Base-by-base conservation (phyloP, 35 echinoderm and acorn worm species). In the Apostichopus parvimensis region DNA sequence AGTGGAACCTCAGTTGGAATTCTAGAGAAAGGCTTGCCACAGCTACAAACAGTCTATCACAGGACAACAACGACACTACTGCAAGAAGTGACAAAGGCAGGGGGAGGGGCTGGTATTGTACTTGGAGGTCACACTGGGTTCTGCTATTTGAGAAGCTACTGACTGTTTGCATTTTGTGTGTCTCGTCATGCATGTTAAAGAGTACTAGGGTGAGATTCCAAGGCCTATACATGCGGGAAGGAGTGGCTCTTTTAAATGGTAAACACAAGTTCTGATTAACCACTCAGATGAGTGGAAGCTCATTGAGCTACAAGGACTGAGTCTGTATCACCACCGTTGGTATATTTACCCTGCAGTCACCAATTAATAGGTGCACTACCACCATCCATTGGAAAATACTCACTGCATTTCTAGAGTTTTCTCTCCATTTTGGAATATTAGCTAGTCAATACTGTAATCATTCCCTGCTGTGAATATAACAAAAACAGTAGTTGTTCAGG, bases 241-340 rank as follows among this genome's bases (percentile, higher is more conserved):
- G 79, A 82, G 79, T 82, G 79, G 79, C 25, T 82, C 79, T 82
- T 82, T 82, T 82, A 82, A 82, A 82, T 82, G 79, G 79, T 82
- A 57, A 82, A 82, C 79, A 82, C 34, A 54, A 82, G n/a, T 53
- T 82, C n/a, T 82, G 52, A 82, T 17, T 45, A 56, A 53, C 45
- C 79, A 82, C 79, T 82, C 79, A 82, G 7, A 82, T 56, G 79
- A 82, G 34, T 82, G 79, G 79, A 82, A 54, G 79, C 79, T 82
- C 79, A 82, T 14, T 56, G 79, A 54, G 79, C 52, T 82, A 45
- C 34, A 45, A 45, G 34, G 34, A 45, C 34, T 78, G 68, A 72
- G 68, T 72, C 22, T 77, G 75, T 78, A 34, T 78, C 77, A 26
- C 10, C 77, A 26, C 10, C 20, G 52, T 12, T 78, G 34, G 34